Base-by-base conservation (phyloP, 2,797 vertebrate species). In the Poliocrania exsul region DNA sequence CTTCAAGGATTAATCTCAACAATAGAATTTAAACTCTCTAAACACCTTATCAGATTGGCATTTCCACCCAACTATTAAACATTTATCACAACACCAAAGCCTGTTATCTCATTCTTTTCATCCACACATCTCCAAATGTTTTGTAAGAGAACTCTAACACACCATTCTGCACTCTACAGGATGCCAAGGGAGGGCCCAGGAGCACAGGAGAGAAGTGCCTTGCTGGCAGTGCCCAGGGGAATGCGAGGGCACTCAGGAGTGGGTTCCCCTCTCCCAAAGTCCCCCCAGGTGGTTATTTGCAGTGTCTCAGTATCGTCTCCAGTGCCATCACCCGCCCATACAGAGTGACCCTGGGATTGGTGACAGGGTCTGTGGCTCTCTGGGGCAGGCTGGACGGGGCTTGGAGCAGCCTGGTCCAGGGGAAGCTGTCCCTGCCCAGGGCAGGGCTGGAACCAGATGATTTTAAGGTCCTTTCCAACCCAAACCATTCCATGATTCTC, bases 41-140 rank as follows among this genome's bases (percentile, higher is more conserved):
- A 93, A 61, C 66, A 72, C 62, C 26, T 79, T 88, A 84, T 86
- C 90, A 91, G 83, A 84, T 57, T 33, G 83, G 73, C 81, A 69
- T 70, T 86, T 56, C 31, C 64, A 50, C 66, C 37, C 77, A 23
- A 8, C 81, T 25, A 37, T 57, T 69, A 66, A 85, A 79, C 19
- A 14, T 70, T 81, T 72, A 26, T 69, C 53, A 1, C 12, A 26
- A 54, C 66, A n/a, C 47, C 86, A 12, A n/a, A 35, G 57, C 69
- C 77, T 25, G 35, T 6, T 6, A 16, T 40, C 58, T 24, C 11
- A 6, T 33, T 71, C 50, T 53, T 84, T 51, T 49, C 85, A 44
- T 29, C 51, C 40, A 31, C 35, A 40, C 12, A 10, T 47, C 85
- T 66, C 69, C 23, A 37, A 7, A 20, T 12, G 21, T 6, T 70